Evolutionary conservation across 1,140 invertebrate species (phyloP).

Genomic region (Chelonus insularis): DNA sequence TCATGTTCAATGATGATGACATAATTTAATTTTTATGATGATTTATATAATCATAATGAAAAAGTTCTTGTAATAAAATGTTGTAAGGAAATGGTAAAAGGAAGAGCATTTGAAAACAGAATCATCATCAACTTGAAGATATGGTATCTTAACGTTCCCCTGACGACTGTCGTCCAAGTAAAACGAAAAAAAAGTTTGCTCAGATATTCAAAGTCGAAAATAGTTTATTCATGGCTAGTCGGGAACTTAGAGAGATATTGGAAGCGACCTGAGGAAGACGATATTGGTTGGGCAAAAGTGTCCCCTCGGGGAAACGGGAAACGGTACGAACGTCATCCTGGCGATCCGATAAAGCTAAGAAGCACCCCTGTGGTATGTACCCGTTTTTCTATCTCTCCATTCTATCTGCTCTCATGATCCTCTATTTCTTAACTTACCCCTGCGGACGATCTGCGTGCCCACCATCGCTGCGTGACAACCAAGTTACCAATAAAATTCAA

Average conservation of each 20-base stretch:
- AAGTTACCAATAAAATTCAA: slow-evolving; percentile 61
- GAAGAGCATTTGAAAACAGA: background rate
- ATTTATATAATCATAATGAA: too few relatives aligned
- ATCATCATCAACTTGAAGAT: background rate
- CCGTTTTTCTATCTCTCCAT: slow-evolving; percentile 32
- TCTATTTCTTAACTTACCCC: slow-evolving; percentile 17
- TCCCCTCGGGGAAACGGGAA: slow-evolving; percentile 57
- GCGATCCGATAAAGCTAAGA: slow-evolving; percentile 56
- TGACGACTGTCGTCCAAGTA: background rate
- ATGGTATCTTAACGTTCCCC: background rate
- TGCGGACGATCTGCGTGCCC: slow-evolving; percentile 23
- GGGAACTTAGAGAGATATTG: slow-evolving; percentile 60
- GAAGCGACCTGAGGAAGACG: slow-evolving; percentile 47
- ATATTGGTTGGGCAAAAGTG: slow-evolving; percentile 61
- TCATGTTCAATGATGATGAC: too few relatives aligned
- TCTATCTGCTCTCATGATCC: background rate
- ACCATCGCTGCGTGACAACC: slow-evolving; percentile 49
- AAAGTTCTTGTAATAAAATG: too few relatives aligned
- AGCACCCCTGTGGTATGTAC: slow-evolving; percentile 35
- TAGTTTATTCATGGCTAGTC: slow-evolving; percentile 62
- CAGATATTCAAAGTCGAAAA: slow-evolving; percentile 61
- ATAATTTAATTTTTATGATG: too few relatives aligned
- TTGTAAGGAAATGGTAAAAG: background rate
- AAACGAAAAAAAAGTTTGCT: slow-evolving; percentile 34
- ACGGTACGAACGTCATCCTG: slow-evolving; percentile 37